Conservation (phyloP, 2,888 invertebrate species). For the Conus canariensis region DNA sequence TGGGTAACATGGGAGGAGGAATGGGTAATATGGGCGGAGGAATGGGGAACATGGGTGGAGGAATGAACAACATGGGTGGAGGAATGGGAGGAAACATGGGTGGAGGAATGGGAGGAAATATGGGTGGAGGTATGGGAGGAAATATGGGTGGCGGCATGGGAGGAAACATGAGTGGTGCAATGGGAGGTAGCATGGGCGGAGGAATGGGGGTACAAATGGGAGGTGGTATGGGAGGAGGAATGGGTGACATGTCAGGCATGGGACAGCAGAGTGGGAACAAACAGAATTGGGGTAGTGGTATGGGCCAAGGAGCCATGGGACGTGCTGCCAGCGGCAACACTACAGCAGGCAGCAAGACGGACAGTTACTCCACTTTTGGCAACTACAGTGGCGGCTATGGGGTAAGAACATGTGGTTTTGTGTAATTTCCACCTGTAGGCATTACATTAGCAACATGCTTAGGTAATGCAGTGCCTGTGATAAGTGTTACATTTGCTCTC, state of each 20-base stretch:
- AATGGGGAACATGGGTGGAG: slow-evolving; percentile 33
- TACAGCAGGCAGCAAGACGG: slow-evolving; percentile 31
- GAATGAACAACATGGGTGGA: slow-evolving; percentile 20
- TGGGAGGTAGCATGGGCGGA: not conserved
- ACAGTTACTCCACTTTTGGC: slow-evolving; percentile 42
- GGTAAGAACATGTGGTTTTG: slow-evolving; percentile 27
- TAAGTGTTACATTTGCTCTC: too few relatives aligned
- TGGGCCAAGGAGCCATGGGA: slow-evolving; percentile 5
- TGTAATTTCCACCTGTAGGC: too few relatives aligned
- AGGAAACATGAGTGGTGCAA: slow-evolving; percentile 6
- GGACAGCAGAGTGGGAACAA: slow-evolving; percentile 26
- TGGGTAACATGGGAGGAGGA: slow-evolving; percentile 41
- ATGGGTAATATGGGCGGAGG: slow-evolving; percentile 17
- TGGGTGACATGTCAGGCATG: slow-evolving; percentile 6
- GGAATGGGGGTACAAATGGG: not conserved
- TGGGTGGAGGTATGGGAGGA: slow-evolving; percentile 11
- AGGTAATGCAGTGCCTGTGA: too few relatives aligned
- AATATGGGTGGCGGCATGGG: not conserved
- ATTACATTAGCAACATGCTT: too few relatives aligned
- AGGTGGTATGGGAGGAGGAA: not conserved
- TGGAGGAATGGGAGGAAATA: slow-evolving; percentile 30
- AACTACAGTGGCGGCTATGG: slow-evolving; percentile 52
- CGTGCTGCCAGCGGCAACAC: not conserved
- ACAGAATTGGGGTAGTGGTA: slow-evolving; percentile 2
- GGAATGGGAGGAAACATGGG: slow-evolving; percentile 7